Conservation (phyloP, 2,113 vertebrate species). For the Saccopteryx bilineata region DNA sequence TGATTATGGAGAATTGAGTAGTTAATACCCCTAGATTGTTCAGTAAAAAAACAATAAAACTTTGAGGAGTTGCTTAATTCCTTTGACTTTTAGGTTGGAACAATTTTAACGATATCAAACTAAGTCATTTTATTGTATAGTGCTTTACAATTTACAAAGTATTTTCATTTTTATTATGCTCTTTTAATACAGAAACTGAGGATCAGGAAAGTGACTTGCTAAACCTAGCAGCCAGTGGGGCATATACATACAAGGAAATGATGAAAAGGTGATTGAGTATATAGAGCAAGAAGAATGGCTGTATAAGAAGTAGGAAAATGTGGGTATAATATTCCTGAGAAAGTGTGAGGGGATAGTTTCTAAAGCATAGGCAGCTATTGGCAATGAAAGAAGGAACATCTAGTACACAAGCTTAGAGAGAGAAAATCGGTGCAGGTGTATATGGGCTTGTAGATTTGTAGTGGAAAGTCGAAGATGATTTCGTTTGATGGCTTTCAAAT, state of each 20-base stretch:
- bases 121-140: not conserved
- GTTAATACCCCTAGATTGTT: not conserved
- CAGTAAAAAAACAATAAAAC: not conserved
- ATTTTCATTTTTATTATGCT: slow-evolving; percentile 32
- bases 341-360: not conserved
- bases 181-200: slow-evolving; percentile 31
- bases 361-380: not conserved
- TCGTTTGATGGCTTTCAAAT: not conserved
- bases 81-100: slow-evolving; percentile 22
- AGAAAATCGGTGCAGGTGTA: not conserved
- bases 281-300: not conserved
- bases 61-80: slow-evolving; percentile 19
- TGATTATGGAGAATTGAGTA: slow-evolving; percentile 35
- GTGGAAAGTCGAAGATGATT: not conserved
- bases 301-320: not conserved
- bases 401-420: not conserved
- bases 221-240: not conserved
- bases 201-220: slow-evolving; percentile 12
- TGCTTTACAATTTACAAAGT: slow-evolving; percentile 33
- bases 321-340: not conserved
- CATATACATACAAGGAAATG: not conserved
- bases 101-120: not conserved
- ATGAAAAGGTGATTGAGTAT: not conserved
- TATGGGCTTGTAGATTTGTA: not conserved
- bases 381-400: not conserved